Base-by-base conservation (phyloP, 2,888 invertebrate genomes). In the Nomada fucata region DNA sequence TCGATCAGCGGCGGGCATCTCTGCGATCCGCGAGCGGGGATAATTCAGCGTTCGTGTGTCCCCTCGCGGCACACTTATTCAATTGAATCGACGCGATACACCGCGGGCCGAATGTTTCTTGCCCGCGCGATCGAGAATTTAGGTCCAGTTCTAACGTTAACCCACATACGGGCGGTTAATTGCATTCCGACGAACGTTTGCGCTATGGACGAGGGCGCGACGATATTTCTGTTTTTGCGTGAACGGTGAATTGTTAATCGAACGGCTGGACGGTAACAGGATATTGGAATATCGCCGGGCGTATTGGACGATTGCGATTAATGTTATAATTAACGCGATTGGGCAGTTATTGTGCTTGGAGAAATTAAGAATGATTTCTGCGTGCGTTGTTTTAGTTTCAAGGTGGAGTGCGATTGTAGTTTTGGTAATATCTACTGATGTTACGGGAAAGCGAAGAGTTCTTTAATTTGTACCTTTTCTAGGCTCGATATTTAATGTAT, bases 51-150 rank as follows among this genome's bases (percentile, higher is more conserved):
- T 64, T 80, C 67, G 55, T 74, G 65, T 55, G 65, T 71, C 80
- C 65, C 44, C 69, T 55, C 70, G 64, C 70, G 74, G 70, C 74
- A 74, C 42, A 80, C 74, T 80, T 82, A 70, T 75, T 80, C 80
- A 81, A 81, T 81, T 81, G 80, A 82, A 80, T 70, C 82, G 81
- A 70, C 80, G 53, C 52, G 68, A 44, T 50, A 11, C 55, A 42
- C 36, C 15, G 13, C 68, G 64, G 68, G n/a, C 29, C 52, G 50
- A 79, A 60, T 63, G 42, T 73, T n/a, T 59, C 13, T 11, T 18
- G 20, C 60, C 29, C 44, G 70, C 36, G 42, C 60, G 69, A 75
- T 69, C 70, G 50, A 52, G 42, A 26, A 47, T 47, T 47, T 15
- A 47, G 61, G 60, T 55, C 50, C 44, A 5, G 64, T 26, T n/a